phyloP scores from a whole-genome alignment of 2,113 vertebrate species.

The Ifrita kowaldi region DNA sequence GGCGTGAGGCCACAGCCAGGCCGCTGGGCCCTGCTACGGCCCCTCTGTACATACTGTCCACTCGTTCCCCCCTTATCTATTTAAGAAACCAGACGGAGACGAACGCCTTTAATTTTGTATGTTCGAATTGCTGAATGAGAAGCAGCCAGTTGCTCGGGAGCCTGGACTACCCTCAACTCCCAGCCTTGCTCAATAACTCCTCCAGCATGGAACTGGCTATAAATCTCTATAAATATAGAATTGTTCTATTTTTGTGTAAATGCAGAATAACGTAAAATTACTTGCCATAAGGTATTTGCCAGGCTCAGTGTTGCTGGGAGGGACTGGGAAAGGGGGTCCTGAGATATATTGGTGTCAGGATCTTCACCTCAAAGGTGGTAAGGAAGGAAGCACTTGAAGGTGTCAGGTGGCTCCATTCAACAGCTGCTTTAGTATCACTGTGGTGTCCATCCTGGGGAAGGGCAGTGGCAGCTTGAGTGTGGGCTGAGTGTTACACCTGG shows the following conservation, averaged over 20 bases:
- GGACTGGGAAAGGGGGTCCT: neutral
- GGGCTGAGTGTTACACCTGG: neutral
- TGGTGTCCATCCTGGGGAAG: neutral
- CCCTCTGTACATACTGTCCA: slow-evolving; percentile 48
- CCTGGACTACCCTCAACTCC: slow-evolving; percentile 25
- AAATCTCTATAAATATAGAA: slow-evolving; percentile 70
- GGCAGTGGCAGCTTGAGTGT: neutral
- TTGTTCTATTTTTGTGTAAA: slow-evolving; percentile 79
- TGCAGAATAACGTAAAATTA: slow-evolving; percentile 69
- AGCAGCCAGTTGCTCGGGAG: slow-evolving; percentile 16
- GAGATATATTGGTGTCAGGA: neutral
- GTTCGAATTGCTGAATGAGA: slow-evolving; percentile 39
- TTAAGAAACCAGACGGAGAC: slow-evolving; percentile 66
- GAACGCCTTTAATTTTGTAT: slow-evolving; percentile 66
- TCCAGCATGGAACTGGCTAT: slow-evolving; percentile 65
- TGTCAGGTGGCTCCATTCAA: no score
- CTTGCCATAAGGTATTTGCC: slow-evolving; percentile 59
- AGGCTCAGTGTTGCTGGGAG: slow-evolving; percentile 17
- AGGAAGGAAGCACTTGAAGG: neutral
- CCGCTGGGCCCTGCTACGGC: neutral
- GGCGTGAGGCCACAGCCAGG: neutral
- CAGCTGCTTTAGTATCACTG: neutral
- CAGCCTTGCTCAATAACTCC: slow-evolving; percentile 53
- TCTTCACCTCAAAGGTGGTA: neutral
- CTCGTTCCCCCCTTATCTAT: slow-evolving; percentile 42